Conservation (phyloP, 2,113 vertebrate species). For the Aepyceros melampus region DNA sequence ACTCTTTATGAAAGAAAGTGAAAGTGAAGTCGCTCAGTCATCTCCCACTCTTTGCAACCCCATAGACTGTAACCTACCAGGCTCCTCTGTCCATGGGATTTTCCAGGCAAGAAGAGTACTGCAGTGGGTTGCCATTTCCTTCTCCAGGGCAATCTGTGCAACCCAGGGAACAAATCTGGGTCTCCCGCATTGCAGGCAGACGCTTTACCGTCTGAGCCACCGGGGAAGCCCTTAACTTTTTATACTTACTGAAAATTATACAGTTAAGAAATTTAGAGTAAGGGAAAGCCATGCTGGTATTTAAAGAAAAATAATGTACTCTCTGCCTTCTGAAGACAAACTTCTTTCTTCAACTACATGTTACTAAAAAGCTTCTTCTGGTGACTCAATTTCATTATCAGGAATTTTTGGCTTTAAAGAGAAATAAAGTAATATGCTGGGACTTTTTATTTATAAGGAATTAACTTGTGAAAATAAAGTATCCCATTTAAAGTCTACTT, state of each 20-base stretch:
- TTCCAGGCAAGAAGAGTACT: not conserved
- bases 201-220: not conserved
- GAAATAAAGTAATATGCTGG: not conserved
- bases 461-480: conserved; percentile 8
- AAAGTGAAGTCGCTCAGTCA: not conserved
- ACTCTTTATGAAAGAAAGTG: not conserved
- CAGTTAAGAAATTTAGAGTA: not conserved
- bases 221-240: not conserved
- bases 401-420: conserved; percentile 4
- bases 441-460: not conserved
- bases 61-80: not conserved
- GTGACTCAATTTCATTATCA: not conserved
- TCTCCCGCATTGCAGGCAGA: not conserved
- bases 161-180: not conserved
- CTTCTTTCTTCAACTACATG: not conserved
- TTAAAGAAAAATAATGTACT: not conserved
- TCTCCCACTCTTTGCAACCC: not conserved
- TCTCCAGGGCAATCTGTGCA: not conserved
- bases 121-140: not conserved
- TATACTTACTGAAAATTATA: not conserved
- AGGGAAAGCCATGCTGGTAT: not conserved
- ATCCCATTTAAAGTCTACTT: not conserved
- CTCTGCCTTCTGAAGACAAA: not conserved
- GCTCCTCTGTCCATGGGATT: not conserved
- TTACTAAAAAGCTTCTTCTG: not conserved